Conservation (phyloP, 2,113 vertebrate genomes). For the Phalacrocorax aristotelis region DNA sequence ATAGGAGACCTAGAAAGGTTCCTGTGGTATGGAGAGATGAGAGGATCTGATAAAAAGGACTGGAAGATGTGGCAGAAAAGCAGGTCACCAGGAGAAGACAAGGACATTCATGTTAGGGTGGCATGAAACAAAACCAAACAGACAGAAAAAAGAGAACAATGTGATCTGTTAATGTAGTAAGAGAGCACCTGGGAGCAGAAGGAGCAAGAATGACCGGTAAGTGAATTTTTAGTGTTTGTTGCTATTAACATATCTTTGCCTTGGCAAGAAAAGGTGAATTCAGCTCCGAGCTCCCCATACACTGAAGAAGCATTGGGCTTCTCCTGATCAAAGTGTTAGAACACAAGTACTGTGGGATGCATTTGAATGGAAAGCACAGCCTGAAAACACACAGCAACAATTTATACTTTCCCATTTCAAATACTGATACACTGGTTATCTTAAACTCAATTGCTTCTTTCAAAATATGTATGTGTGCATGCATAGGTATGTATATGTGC, state of each 20-base stretch:
- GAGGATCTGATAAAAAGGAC: neutral
- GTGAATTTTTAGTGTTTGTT: neutral
- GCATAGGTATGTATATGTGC: neutral
- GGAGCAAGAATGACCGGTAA: neutral
- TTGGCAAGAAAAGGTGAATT: neutral
- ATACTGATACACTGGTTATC: neutral
- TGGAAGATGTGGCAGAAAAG: neutral
- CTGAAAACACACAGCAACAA: neutral
- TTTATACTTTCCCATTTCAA: neutral
- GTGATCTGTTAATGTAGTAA: neutral
- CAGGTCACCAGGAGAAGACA: neutral
- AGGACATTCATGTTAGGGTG: neutral
- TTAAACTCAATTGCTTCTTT: neutral
- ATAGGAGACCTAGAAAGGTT: neutral
- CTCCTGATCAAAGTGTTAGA: neutral
- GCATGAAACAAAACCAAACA: neutral
- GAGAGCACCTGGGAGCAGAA: neutral
- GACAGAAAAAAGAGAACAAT: neutral
- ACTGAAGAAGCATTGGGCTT: neutral
- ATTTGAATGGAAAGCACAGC: neutral
- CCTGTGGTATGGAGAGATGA: neutral
- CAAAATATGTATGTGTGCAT: neutral
- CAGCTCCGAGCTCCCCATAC: neutral
- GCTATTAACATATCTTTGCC: neutral
- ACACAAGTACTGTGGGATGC: neutral